Percentiles rank a stretch among this genome's conserved stretches.
phyloP scores from a whole-genome alignment of 2,797 vertebrate species.

The Enteromius fasciolatus region DNA sequence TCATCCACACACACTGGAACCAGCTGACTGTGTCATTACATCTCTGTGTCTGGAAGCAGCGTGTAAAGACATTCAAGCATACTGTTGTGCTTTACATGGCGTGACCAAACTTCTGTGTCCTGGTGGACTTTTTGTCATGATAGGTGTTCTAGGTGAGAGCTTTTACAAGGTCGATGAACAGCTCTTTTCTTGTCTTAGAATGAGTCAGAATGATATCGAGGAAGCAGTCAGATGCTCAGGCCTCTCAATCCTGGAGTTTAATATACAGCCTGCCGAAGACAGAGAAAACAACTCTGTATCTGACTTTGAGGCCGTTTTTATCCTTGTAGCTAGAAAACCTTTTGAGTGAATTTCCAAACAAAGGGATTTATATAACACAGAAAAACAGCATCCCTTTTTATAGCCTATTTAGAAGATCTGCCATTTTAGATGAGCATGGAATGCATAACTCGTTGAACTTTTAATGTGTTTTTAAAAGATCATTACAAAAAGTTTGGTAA shows the following conservation, averaged over 20 bases:
- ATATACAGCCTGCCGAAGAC: conserved; percentile 8
- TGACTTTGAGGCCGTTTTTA: conserved; percentile 48
- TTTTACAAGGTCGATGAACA: conserved; percentile 63
- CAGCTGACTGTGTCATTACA: conserved; percentile 69
- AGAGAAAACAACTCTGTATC: conserved; percentile 32
- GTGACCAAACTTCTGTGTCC: conserved; percentile 66
- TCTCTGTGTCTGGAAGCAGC: conserved; percentile 68
- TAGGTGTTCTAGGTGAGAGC: conserved; percentile 67
- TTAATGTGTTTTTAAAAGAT: not conserved
- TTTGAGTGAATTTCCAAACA: not conserved
- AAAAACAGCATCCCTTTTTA: not conserved
- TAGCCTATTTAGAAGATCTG: not conserved
- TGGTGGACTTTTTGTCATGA: conserved; percentile 66
- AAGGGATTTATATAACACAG: not conserved
- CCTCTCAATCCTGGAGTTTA: conserved; percentile 51
- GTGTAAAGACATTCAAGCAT: conserved; percentile 64
- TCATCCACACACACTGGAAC: conserved; percentile 45
- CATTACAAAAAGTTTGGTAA: too few species aligned
- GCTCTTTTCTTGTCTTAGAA: conserved; percentile 68
- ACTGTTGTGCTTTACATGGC: conserved; percentile 59
- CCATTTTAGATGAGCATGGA: not conserved
- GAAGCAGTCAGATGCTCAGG: conserved; percentile 32
- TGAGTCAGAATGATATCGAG: conserved; percentile 57
- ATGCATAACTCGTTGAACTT: not conserved
- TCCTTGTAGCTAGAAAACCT: conserved; percentile 46